These are phyloP conservation scores for Drosophila micromelanica DNA, from an alignment of 1,140 invertebrate genomes.

Conservation along the genomic window DNA sequence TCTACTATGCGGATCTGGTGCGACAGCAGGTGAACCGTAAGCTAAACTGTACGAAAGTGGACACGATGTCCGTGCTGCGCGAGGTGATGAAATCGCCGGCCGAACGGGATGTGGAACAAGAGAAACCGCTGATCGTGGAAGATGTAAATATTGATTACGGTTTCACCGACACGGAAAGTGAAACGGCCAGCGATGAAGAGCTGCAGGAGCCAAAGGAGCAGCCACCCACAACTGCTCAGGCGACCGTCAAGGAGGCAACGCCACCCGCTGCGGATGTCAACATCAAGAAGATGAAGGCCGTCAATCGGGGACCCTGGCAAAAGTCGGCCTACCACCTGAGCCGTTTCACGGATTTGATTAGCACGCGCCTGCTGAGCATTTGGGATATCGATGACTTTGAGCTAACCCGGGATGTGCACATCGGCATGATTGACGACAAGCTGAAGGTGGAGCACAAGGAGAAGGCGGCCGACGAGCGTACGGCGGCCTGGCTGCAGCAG, in stretches of 20 bases:
- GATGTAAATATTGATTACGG: slow-evolving; percentile 59
- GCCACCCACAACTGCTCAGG: neutral
- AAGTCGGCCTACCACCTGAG: slow-evolving; percentile 55
- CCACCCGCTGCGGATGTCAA: no score
- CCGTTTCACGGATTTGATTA: slow-evolving; percentile 46
- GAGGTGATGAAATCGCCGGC: slow-evolving; percentile 32
- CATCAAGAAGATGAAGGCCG: slow-evolving; percentile 15
- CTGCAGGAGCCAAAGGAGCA: neutral
- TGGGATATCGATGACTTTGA: slow-evolving; percentile 73
- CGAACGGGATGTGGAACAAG: slow-evolving; percentile 19
- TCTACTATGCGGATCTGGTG: slow-evolving; percentile 40
- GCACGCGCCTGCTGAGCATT: slow-evolving; percentile 37
- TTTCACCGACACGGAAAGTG: slow-evolving; percentile 19
- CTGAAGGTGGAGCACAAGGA: slow-evolving; percentile 15
- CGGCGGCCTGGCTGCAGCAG: slow-evolving; percentile 49
- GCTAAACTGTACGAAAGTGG: slow-evolving; percentile 47
- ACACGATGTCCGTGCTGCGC: slow-evolving; percentile 35
- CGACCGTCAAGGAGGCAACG: neutral
- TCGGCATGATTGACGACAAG: slow-evolving; percentile 58
- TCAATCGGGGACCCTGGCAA: slow-evolving; percentile 64
- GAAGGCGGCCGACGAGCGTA: slow-evolving; percentile 19
- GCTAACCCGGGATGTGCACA: slow-evolving; percentile 43
- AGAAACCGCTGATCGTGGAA: slow-evolving; percentile 46
- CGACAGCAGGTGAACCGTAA: neutral
- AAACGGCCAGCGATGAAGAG: neutral